Evolutionary conservation across 2,113 vertebrate genomes (phyloP), one percentile per base, ranked within the genome.

Genomic region (Oncorhynchus gorbuscha): DNA sequence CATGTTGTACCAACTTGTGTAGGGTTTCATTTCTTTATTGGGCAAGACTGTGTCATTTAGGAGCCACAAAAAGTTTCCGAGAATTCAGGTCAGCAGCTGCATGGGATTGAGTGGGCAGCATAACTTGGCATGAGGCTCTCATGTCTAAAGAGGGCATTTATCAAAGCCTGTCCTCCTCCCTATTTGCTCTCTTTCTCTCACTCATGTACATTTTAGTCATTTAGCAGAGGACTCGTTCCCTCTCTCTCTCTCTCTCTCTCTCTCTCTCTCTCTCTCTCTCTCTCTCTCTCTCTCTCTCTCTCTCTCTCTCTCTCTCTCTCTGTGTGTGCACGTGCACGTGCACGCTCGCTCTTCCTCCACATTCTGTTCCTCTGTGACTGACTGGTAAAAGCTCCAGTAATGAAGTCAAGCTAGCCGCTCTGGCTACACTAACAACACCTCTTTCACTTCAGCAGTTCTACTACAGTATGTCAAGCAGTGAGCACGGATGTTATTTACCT

Each of bases 321-420:
- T 55, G 16, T 5, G 5, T 45, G 39, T 45, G 8, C 1, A 7
- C 35, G 7, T 24, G 24, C 24, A 24, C 24, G 24, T 39, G 35
- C 5, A 39, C 7, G 1, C 7, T 0, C 8, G 39, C 8, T 11
- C 82, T 82, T 81, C 24, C 45, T 75, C 78, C 72, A 70, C 39
- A 1, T 45, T 82, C 16, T 9, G 51, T 70, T 70, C 28, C 67
- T 74, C 74, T 67, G 48, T 68, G 75, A 79, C 79, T 61, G 74
- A 80, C 79, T 55, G 67, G 69, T 49, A 77, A 88, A 88, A n/a
- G 72, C 76, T 69, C 13, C 66, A 69, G 69, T 87, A 89, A 89
- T 87, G 85, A 90, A 84, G 85, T 82, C 83, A 86, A 84, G 83
- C 74, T 59, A 80, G 71, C 76, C 67, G 64, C 59, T 64, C 75